Evolutionary conservation across 2,888 invertebrate genomes (phyloP).

Genomic region (Linyphia triangularis): DNA sequence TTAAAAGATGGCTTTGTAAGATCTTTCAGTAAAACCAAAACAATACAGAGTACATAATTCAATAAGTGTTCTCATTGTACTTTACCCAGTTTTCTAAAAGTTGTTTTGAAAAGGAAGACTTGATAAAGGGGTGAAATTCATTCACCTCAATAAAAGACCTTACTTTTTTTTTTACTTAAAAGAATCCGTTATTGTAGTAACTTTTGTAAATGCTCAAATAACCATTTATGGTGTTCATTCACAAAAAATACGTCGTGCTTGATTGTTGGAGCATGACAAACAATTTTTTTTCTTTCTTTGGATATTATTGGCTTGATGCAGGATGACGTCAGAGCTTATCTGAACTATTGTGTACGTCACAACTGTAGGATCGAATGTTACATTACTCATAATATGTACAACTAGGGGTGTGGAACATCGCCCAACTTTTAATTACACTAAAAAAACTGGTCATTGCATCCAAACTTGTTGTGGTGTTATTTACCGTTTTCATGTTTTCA

Average conservation of each 20-base stretch:
- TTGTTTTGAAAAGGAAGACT: background rate
- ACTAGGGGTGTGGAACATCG: no score
- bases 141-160: background rate
- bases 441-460: no score
- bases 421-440: no score
- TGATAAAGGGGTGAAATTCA: background rate
- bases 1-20: no score
- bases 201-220: background rate
- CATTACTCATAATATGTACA: no score
- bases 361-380: no score
- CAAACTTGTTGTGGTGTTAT: no score
- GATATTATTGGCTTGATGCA: no score
- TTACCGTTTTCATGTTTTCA: no score
- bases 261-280: constrained; percentile 32
- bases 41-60: background rate
- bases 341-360: no score
- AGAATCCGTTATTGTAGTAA: background rate
- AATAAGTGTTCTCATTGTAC: background rate
- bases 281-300: background rate
- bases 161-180: background rate
- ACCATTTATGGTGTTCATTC: constrained; percentile 15
- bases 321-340: no score
- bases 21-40: constrained; percentile 28
- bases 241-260: constrained; percentile 12
- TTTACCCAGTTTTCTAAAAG: background rate